Conservation (phyloP, 2,888 invertebrate genomes). For the Amiota minor region DNA sequence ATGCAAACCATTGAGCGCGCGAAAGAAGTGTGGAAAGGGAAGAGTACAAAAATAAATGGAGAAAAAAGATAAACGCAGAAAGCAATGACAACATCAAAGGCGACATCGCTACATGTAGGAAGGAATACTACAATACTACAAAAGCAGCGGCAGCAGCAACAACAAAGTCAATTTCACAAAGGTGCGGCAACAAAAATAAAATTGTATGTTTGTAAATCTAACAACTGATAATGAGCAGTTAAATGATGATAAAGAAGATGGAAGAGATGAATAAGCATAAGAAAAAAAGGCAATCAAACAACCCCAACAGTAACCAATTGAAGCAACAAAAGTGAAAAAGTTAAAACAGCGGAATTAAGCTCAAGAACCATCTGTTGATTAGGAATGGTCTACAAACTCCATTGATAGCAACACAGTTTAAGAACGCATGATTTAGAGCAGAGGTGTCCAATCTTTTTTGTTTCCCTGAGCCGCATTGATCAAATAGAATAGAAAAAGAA, state of each 20-base stretch:
- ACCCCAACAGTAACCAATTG: no score
- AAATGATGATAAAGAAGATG: not conserved
- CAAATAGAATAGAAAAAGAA: no score
- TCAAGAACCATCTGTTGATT: no score
- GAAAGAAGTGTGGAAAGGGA: not conserved
- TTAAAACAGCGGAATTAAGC: no score
- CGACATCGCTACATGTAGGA: not conserved
- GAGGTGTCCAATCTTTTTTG: no score
- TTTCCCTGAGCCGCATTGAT: no score
- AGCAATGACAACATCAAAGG: not conserved
- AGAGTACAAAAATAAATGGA: not conserved
- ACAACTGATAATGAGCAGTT: conserved; percentile 28
- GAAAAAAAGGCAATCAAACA: conserved; percentile 34
- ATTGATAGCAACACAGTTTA: no score
- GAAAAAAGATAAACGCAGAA: not conserved
- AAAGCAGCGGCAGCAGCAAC: conserved; percentile 34
- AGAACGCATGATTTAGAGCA: no score
- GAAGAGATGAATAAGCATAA: not conserved
- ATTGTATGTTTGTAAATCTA: no score
- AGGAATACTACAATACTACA: conserved; percentile 33
- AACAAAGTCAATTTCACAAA: conserved; percentile 48
- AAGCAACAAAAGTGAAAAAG: no score
- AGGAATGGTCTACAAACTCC: no score
- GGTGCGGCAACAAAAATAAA: conserved; percentile 28
- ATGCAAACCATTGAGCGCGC: conserved; percentile 58